A percentile compares a stretch with the other conserved stretches of the same genome.
Evolutionary conservation across 92 coral and sea anemone genomes (phyloP).

Genomic region (Montipora capitata): DNA sequence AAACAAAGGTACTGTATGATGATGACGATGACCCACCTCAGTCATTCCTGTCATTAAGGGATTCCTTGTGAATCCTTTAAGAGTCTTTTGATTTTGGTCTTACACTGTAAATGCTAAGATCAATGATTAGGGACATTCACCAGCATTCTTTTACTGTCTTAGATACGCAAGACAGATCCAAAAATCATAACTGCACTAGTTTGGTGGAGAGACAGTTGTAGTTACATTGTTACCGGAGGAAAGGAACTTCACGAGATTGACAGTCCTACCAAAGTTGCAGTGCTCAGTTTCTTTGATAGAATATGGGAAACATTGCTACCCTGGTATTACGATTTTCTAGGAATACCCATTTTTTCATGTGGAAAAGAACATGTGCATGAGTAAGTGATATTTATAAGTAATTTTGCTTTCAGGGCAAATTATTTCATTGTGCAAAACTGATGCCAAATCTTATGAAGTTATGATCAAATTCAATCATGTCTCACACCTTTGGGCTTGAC

Average conservation of each 20-base stretch:
- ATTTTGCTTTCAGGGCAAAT: neutral
- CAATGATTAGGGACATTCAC: too few relatives aligned
- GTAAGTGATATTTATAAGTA: constrained; percentile 21
- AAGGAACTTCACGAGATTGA: constrained; percentile 52
- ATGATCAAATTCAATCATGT: too few relatives aligned
- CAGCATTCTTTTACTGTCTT: too few relatives aligned
- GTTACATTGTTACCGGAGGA: constrained; percentile 62
- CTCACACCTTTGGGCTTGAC: too few relatives aligned
- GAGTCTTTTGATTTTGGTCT: too few relatives aligned
- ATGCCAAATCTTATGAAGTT: too few relatives aligned
- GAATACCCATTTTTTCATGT: constrained; percentile 47
- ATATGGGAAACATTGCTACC: constrained; percentile 40
- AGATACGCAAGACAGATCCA: constrained; percentile 77
- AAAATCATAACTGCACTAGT: constrained; percentile 54
- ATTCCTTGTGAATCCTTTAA: too few relatives aligned
- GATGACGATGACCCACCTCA: too few relatives aligned
- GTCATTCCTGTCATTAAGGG: too few relatives aligned
- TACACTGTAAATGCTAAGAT: too few relatives aligned
- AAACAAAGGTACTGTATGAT: too few relatives aligned
- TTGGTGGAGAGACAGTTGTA: constrained; percentile 65
- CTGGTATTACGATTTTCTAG: constrained; percentile 47
- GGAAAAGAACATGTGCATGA: constrained; percentile 42
- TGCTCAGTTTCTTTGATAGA: constrained; percentile 39
- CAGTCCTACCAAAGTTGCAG: constrained; percentile 32
- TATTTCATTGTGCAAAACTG: too few relatives aligned